Conservation (phyloP, 2,888 invertebrate species). For the Pseudococcus viburni region DNA sequence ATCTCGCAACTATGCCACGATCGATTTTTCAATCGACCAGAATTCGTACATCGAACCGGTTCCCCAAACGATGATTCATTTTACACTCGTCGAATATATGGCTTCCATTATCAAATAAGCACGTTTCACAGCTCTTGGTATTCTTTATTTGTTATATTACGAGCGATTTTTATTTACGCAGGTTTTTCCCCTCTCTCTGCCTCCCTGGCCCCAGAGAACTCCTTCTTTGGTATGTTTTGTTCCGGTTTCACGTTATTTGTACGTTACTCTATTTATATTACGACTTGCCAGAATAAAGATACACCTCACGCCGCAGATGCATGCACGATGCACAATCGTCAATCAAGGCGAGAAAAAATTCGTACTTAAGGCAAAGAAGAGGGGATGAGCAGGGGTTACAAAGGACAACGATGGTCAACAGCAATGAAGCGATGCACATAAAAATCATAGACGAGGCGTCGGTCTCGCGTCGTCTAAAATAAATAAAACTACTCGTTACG, state of each 20-base stretch:
- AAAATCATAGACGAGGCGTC: slow-evolving; percentile 7
- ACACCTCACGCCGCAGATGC: not conserved
- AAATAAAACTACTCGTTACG: slow-evolving; percentile 34
- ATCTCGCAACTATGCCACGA: slow-evolving; percentile 11
- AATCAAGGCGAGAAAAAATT: not conserved
- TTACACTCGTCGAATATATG: not conserved
- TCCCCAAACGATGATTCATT: slow-evolving; percentile 5
- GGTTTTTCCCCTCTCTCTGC: not conserved
- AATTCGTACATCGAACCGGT: slow-evolving; percentile 20
- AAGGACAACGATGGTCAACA: slow-evolving; percentile 5
- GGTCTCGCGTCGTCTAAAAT: slow-evolving; percentile 4
- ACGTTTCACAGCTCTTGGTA: not conserved
- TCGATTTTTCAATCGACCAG: not conserved
- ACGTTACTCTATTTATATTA: not conserved
- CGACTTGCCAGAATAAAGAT: not conserved
- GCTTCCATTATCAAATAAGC: slow-evolving; percentile 35
- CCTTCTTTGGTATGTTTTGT: not conserved
- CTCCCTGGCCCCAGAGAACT: not conserved
- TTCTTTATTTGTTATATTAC: not conserved
- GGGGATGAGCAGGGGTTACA: not conserved
- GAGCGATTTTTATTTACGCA: slow-evolving; percentile 15
- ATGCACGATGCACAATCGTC: not conserved
- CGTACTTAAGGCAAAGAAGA: not conserved
- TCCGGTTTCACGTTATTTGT: not conserved
- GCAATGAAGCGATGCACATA: slow-evolving; percentile 36